phyloP scores from a whole-genome alignment of 2,113 vertebrate species.

The Phylloscopus trochiloides region DNA sequence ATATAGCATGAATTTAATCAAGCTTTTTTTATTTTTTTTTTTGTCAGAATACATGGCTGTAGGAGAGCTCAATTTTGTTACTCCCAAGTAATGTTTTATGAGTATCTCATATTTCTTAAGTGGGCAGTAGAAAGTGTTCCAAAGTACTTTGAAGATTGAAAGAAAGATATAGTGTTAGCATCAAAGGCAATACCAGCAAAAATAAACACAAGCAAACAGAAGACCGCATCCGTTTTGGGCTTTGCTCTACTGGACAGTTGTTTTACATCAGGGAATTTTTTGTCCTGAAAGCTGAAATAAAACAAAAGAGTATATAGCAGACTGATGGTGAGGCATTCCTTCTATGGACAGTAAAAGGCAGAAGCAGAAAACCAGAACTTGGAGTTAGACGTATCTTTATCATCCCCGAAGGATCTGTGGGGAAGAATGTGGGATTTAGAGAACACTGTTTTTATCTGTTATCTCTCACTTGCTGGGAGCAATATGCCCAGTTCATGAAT shows the following conservation, averaged over 20 bases:
- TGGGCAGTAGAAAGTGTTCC: not conserved
- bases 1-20: slow-evolving; percentile 47
- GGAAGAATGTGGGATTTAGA: not conserved
- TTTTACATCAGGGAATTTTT: not conserved
- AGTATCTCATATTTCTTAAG: not conserved
- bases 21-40: not conserved
- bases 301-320: not conserved
- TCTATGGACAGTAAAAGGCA: not conserved
- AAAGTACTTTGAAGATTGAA: not conserved
- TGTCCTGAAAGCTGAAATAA: not conserved
- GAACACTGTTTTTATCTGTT: not conserved
- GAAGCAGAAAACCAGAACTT: not conserved
- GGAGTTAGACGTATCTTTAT: not conserved
- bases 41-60: not conserved
- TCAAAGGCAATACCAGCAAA: not conserved
- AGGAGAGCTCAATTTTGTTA: not conserved
- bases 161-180: not conserved
- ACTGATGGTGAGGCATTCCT: not conserved
- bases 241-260: not conserved
- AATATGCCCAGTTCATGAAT: not conserved
- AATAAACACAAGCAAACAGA: not conserved
- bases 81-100: not conserved
- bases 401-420: not conserved
- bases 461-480: not conserved
- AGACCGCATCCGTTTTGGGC: not conserved